Percentiles rank a stretch among this genome's conserved stretches.
phyloP scores from a whole-genome alignment of 2,888 invertebrate genomes.

The Cantharis rufa region DNA sequence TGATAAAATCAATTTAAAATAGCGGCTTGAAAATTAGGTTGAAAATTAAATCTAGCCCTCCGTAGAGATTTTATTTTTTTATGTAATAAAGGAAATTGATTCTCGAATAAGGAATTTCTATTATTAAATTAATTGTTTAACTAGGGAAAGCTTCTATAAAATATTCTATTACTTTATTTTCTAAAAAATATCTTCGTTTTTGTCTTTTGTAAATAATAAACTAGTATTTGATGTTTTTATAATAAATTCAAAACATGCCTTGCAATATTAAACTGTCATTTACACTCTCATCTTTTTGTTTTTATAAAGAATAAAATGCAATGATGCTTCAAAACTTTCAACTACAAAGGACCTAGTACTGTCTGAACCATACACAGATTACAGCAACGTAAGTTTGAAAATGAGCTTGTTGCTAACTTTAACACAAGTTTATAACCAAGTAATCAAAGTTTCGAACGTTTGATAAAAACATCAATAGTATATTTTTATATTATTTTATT shows the following conservation, averaged over 20 bases:
- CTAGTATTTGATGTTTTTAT: neutral
- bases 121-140: neutral
- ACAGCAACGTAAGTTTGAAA: neutral
- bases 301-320: slow-evolving; percentile 10
- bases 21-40: neutral
- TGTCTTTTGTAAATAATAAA: neutral
- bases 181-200: neutral
- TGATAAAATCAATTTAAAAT: neutral
- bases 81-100: neutral
- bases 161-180: neutral
- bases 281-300: slow-evolving; percentile 13
- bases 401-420: neutral
- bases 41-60: neutral
- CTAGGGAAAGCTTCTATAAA: neutral
- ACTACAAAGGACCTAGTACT: slow-evolving; percentile 6
- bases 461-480: slow-evolving; percentile 11
- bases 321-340: slow-evolving; percentile 13
- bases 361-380: slow-evolving; percentile 8
- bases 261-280: slow-evolving; percentile 8
- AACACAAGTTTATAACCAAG: slow-evolving; percentile 8
- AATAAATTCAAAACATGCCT: slow-evolving; percentile 1
- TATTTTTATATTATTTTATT: neutral
- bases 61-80: neutral
- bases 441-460: slow-evolving; percentile 8
- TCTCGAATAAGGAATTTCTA: neutral